These are phyloP conservation scores for Scelioninae gen. 1 DNA, from an alignment of 2,888 invertebrate genomes.

Conservation along the genomic window DNA sequence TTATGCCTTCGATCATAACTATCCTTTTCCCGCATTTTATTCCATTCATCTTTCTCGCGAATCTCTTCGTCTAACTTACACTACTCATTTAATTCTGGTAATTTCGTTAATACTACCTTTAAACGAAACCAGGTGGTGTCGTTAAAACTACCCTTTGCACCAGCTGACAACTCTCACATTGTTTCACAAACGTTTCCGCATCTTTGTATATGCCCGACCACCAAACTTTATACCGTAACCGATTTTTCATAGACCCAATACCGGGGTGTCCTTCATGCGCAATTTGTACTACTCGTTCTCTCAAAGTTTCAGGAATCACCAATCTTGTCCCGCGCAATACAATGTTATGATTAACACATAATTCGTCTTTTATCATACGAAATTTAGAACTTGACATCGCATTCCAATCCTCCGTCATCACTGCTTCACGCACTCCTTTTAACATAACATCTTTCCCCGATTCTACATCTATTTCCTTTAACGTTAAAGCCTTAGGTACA, in stretches of 20 bases:
- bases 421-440: slow-evolving; percentile 41
- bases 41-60: slow-evolving; percentile 46
- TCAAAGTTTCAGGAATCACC: background rate
- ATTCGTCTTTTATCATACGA: slow-evolving; percentile 58
- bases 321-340: background rate
- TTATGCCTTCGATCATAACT: slow-evolving; percentile 30
- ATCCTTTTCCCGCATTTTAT: slow-evolving; percentile 38
- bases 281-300: background rate
- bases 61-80: slow-evolving; percentile 44
- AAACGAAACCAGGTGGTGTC: too few species aligned
- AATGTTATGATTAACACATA: slow-evolving; percentile 4
- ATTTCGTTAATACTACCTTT: too few species aligned
- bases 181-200: slow-evolving; percentile 64
- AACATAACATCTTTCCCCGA: slow-evolving; percentile 50
- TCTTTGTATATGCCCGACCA: slow-evolving; percentile 70
- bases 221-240: slow-evolving; percentile 72
- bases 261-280: slow-evolving; percentile 79
- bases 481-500: slow-evolving; percentile 40
- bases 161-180: slow-evolving; percentile 67
- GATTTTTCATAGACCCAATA: slow-evolving; percentile 70
- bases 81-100: slow-evolving; percentile 36
- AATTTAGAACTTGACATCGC: slow-evolving; percentile 39
- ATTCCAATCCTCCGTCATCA: slow-evolving; percentile 50
- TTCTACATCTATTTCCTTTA: slow-evolving; percentile 51
- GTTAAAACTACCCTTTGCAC: slow-evolving; percentile 57